A percentile compares a stretch with the other conserved stretches of the same genome.
Conservation (phyloP, 1,140 invertebrate genomes). For the Anthonomus grandis region DNA sequence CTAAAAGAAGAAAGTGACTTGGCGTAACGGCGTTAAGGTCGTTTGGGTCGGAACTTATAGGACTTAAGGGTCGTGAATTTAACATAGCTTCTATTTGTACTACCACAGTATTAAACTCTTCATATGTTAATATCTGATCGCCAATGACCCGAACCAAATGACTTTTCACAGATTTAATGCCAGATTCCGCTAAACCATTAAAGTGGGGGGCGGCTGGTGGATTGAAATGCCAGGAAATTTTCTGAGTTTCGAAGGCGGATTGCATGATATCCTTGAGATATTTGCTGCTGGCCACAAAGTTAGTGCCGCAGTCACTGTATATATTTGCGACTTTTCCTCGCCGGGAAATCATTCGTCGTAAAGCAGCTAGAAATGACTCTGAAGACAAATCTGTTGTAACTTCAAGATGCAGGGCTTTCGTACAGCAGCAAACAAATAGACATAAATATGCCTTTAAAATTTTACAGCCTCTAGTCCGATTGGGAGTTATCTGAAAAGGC, state of each 20-base stretch:
- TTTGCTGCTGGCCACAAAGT: slow-evolving; percentile 17
- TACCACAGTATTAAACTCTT: slow-evolving; percentile 5
- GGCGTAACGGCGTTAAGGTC: too few species aligned
- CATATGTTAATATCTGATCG: not conserved
- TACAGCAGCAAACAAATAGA: slow-evolving; percentile 7
- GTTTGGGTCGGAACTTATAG: too few species aligned
- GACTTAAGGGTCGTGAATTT: too few species aligned
- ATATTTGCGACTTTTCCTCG: slow-evolving; percentile 8
- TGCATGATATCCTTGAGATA: slow-evolving; percentile 1
- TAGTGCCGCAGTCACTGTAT: slow-evolving; percentile 22
- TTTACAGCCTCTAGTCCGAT: not conserved
- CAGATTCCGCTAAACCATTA: slow-evolving; percentile 27
- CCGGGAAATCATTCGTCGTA: slow-evolving; percentile 5
- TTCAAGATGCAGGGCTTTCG: slow-evolving; percentile 8
- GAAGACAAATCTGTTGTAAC: not conserved
- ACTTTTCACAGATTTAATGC: not conserved
- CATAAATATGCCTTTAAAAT: slow-evolving; percentile 5
- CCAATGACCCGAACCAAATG: slow-evolving; percentile 27
- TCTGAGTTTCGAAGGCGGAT: not conserved
- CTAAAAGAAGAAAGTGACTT: too few species aligned
- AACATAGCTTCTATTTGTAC: too few species aligned
- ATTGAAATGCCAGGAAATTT: slow-evolving; percentile 34
- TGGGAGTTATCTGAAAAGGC: slow-evolving; percentile 1
- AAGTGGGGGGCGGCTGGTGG: slow-evolving; percentile 26
- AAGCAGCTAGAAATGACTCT: not conserved